Base-by-base conservation (phyloP, 2,888 invertebrate species). In the Allolobophora icterica region DNA sequence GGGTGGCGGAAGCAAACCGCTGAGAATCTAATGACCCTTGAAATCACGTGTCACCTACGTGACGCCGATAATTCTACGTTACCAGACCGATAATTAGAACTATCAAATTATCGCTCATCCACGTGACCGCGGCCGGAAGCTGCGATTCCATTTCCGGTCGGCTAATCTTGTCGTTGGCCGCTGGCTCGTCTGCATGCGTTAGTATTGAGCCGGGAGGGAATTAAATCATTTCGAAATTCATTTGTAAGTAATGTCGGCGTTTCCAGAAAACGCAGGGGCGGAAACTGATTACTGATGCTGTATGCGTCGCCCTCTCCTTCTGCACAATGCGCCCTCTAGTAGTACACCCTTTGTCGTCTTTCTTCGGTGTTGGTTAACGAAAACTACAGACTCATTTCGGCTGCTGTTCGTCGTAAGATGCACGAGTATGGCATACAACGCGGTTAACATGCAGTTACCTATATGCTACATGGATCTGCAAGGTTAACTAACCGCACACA, bases 61-160 rank as follows among this genome's bases (percentile, higher is more conserved):
- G 71, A 71, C 71, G 71, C 87, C 38, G 87, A 34, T 87, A 87
- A 34, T 87, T 87, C 87, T 87, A 87, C 87, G 87, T 34, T 38
- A 38, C 34, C 35, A 71, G 71, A 71, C 24, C 87, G 87, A 87
- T 34, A 87, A 34, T 87, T 87, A 38, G 35, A 34, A 87, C 87
- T 87, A 38, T 87, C 87, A 87, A 35, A 87, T 87, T 87, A 87
- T 87, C 87, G 87, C n/a, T 71, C 71, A 71, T 71, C 71, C 71
- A 71, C 71, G 71, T 71, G 71, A 71, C 71, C 5, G 8, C 71
- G 30, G 71, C 71, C 71, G 71, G 71, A 71, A 71, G 71, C 71
- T 11, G 71, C n/a, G n/a, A 5, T 71, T 71, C 71, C 71, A 71
- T 71, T 71, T 71, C 71, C 71, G 71, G 71, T 71, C 71, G n/a